Base-by-base conservation (phyloP, 2,888 invertebrate species). In the Sicus ferrugineus region DNA sequence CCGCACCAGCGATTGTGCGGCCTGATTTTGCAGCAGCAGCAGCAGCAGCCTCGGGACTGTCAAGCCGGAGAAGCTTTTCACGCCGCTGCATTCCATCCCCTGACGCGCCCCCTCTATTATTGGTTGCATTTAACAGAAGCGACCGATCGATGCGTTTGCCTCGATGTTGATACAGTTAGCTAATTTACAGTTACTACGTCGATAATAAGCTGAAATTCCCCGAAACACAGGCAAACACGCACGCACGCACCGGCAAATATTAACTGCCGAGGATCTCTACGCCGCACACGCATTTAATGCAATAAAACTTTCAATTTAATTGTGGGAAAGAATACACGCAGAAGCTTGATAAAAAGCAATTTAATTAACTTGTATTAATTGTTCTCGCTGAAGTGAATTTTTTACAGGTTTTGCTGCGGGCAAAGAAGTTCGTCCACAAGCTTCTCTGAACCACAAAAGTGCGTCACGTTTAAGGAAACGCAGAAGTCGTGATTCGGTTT, bases 131-230 rank as follows among this genome's bases (percentile, higher is more conserved):
- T 16, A 23, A 21, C 14, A 59, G 59, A 7, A 21, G 3, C n/a
- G 16, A 23, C 23, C 1, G 23, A 14, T 19, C n/a, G 3, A 23
- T 38, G 61, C 19, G 3, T 30, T 23, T 30, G 61, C 2, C 19
- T 19, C 19, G n/a, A 38, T 38, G 61, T 38, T 21, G 61, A 38
- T 34, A 38, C 61, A 38, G 31, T 61, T 64, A 50, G 46, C 48
- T 64, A 64, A 48, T 50, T 64, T 50, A 50, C 19, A 64, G 63
- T 50, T 64, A 64, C 31, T 64, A 31, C 46, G 16, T 19, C 28
- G 5, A 30, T 64, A 30, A 64, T 54, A 9, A 7, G 2, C 2
- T 42, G 14, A 42, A 4, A n/a, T n/a, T n/a, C n/a, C n/a, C n/a
- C n/a, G n/a, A n/a, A 16, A 16, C 42, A 42, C 42, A 42, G 4